Conservation (phyloP, 2,888 invertebrate genomes). For the Sericinus montela region DNA sequence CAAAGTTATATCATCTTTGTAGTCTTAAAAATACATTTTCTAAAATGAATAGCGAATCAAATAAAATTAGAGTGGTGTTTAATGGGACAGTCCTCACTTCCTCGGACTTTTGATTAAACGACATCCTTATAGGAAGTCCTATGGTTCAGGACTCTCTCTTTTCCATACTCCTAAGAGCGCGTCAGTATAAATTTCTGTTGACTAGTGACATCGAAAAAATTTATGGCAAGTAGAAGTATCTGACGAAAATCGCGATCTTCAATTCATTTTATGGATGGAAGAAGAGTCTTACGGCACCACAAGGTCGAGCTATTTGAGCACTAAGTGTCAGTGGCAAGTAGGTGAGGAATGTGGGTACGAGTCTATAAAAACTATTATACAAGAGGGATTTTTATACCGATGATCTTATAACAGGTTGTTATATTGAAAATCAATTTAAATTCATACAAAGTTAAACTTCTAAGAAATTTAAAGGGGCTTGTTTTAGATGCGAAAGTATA, state of each 20-base stretch:
- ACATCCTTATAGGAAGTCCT: background rate
- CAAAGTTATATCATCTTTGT: background rate
- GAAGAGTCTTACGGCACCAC: conserved; percentile 34
- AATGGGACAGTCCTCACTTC: too few relatives aligned
- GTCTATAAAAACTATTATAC: conserved; percentile 25
- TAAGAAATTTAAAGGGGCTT: too few relatives aligned
- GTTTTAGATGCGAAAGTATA: too few relatives aligned
- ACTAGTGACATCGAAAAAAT: conserved; percentile 29
- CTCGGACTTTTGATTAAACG: too few relatives aligned
- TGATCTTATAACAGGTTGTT: conserved; percentile 26
- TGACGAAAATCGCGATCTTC: conserved; percentile 14
- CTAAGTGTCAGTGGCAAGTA: conserved; percentile 27
- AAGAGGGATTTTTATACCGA: conserved; percentile 30
- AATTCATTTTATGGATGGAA: conserved; percentile 26
- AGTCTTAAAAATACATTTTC: background rate
- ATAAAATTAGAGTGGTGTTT: too few relatives aligned
- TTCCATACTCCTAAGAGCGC: conserved; percentile 23
- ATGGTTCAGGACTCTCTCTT: conserved; percentile 19
- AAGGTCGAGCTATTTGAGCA: conserved; percentile 26
- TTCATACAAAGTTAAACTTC: too few relatives aligned
- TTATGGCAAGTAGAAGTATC: conserved; percentile 23
- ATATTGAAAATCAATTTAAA: too few relatives aligned
- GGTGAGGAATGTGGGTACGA: conserved; percentile 26
- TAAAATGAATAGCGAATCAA: too few relatives aligned
- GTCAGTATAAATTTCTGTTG: conserved; percentile 26